Conservation (phyloP, 2,797 vertebrate species). For the Enoplosus armatus region DNA sequence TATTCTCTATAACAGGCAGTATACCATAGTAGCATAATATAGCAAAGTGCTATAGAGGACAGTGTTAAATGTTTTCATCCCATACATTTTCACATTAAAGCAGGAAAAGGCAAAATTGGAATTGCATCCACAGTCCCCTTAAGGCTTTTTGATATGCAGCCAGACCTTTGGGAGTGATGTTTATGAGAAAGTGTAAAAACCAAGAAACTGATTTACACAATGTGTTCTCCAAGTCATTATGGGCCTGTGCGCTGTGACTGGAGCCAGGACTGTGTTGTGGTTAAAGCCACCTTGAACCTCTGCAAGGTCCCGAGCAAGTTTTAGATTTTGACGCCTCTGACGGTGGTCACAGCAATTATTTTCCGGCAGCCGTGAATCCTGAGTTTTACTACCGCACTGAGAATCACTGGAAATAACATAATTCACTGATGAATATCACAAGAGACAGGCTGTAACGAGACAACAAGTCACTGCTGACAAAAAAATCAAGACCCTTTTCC, state of each 20-base stretch:
- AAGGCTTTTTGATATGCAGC: not conserved
- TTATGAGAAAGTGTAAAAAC: constrained; percentile 3
- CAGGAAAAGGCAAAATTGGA: constrained; percentile 10
- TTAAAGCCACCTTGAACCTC: not conserved
- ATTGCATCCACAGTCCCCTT: not conserved
- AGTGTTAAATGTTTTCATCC: not conserved
- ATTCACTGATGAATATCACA: constrained; percentile 16
- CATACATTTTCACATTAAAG: constrained; percentile 13
- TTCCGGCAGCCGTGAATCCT: constrained; percentile 14
- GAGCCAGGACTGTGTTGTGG: not conserved
- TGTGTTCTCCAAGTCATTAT: not conserved
- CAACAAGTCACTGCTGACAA: not conserved
- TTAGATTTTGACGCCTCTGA: constrained; percentile 6
- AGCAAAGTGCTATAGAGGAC: not conserved
- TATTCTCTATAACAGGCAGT: not conserved
- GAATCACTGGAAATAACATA: constrained; percentile 29
- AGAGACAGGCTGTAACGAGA: constrained; percentile 1
- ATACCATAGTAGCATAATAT: not conserved
- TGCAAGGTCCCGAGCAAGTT: not conserved
- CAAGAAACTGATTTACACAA: not conserved
- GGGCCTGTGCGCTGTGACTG: not conserved
- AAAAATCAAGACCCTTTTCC: constrained; percentile 20
- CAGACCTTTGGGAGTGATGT: not conserved
- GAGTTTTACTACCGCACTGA: not conserved
- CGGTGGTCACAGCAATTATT: not conserved